phyloP scores from a whole-genome alignment of 2,797 vertebrate genomes.

The Cossypha dichroa region DNA sequence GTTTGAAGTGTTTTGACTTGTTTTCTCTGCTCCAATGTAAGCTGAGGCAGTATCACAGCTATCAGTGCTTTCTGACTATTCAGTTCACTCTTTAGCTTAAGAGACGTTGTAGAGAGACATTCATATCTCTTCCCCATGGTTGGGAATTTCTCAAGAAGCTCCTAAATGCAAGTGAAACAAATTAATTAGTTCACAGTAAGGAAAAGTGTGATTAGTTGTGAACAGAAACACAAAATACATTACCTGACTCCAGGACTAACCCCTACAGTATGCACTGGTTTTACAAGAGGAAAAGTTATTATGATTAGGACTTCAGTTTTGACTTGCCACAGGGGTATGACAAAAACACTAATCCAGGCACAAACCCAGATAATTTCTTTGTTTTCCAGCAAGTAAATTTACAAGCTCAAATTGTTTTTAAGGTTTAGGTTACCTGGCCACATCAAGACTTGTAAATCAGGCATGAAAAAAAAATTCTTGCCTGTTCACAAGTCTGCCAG shows the following conservation, averaged over 20 bases:
- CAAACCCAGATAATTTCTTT: not conserved
- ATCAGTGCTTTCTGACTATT: slow-evolving; percentile 41
- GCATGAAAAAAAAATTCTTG: not conserved
- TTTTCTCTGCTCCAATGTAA: slow-evolving; percentile 42
- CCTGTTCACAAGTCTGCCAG: not conserved
- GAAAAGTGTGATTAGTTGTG: not conserved
- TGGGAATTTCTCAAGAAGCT: slow-evolving; percentile 71
- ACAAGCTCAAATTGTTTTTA: not conserved
- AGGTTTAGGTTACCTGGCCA: not conserved
- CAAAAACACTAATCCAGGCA: not conserved
- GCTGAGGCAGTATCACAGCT: slow-evolving; percentile 1
- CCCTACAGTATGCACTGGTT: not conserved
- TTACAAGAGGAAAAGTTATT: not conserved
- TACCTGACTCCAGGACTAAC: not conserved
- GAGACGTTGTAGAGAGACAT: slow-evolving; percentile 48
- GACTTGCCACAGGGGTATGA: not conserved
- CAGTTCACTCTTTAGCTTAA: slow-evolving; percentile 60
- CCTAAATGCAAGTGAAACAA: slow-evolving; percentile 59
- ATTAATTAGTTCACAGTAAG: not conserved
- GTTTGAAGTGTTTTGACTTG: slow-evolving; percentile 62
- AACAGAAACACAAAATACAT: not conserved
- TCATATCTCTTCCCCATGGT: slow-evolving; percentile 56
- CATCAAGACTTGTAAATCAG: not conserved
- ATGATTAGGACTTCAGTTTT: not conserved
- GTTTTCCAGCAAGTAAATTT: not conserved